phyloP scores from a whole-genome alignment of 2,797 vertebrate genomes.

The Siniperca scherzeri region DNA sequence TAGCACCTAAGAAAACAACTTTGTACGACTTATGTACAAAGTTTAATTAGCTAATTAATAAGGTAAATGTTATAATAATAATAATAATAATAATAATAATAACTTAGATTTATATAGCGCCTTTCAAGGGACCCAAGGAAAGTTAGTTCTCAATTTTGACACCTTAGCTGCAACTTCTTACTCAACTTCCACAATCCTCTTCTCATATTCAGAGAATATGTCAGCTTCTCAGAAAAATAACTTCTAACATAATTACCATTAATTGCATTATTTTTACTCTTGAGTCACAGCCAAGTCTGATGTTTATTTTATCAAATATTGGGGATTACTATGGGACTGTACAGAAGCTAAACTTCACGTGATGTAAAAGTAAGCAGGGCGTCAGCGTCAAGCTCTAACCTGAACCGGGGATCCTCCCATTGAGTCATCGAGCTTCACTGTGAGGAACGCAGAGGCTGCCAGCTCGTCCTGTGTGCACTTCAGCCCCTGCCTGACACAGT shows the following conservation, averaged over 20 bases:
- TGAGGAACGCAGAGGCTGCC: conserved; percentile 85
- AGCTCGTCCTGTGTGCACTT: conserved; percentile 87
- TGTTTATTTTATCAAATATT: not conserved
- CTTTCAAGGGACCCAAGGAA: too few relatives aligned
- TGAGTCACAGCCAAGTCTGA: not conserved
- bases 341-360: not conserved
- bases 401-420: conserved; percentile 88
- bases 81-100: too few relatives aligned
- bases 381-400: conserved; percentile 68
- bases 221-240: not conserved
- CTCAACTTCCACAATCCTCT: not conserved
- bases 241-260: not conserved
- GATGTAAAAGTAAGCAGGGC: not conserved
- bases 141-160: not conserved
- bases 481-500: conserved; percentile 84
- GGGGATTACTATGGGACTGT: not conserved
- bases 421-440: conserved; percentile 86
- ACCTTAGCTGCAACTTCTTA: not conserved
- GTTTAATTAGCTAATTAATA: not conserved
- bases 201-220: not conserved
- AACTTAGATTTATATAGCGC: too few relatives aligned
- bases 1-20: not conserved
- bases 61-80: not conserved
- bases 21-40: not conserved
- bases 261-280: not conserved